Percentiles rank a stretch among this genome's conserved stretches.
Evolutionary conservation across 35 echinoderm and acorn worm genomes (phyloP).

Genomic region (Heliocidaris tuberculata): DNA sequence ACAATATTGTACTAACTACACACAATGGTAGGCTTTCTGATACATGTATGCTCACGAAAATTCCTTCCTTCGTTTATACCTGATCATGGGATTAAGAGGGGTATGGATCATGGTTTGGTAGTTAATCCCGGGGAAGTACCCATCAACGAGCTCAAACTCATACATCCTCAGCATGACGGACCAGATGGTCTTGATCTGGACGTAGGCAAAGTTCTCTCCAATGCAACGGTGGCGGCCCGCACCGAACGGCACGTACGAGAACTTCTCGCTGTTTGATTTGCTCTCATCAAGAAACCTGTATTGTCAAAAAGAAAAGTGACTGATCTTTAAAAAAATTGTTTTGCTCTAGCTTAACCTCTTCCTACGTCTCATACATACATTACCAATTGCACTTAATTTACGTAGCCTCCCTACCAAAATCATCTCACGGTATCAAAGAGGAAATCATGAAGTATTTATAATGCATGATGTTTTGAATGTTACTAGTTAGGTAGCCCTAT

Average conservation of each 20-base stretch:
- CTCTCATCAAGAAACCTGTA: slow-evolving; percentile 71
- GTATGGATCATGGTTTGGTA: slow-evolving; percentile 75
- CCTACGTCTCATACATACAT: no score
- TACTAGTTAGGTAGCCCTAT: no score
- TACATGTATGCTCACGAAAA: not conserved
- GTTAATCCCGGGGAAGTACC: slow-evolving; percentile 69
- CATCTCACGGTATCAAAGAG: no score
- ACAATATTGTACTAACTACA: not conserved
- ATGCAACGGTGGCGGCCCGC: slow-evolving; percentile 78
- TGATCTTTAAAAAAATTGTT: no score
- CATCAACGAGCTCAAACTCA: slow-evolving; percentile 68
- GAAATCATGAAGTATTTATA: no score
- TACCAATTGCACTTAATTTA: no score
- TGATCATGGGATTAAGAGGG: slow-evolving; percentile 65
- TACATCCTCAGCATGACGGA: slow-evolving; percentile 70
- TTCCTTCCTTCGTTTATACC: slow-evolving; percentile 51
- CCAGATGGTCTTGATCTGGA: slow-evolving; percentile 84
- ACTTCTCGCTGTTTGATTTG: slow-evolving; percentile 72
- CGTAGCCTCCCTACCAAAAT: no score
- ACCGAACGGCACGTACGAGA: slow-evolving; percentile 80
- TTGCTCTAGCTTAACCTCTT: no score
- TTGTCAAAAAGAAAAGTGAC: not conserved
- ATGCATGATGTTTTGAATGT: no score
- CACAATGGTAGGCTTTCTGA: not conserved
- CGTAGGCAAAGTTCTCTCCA: slow-evolving; percentile 84